phyloP scores from a whole-genome alignment of 1,140 invertebrate species.

The Eumeta japonica region DNA sequence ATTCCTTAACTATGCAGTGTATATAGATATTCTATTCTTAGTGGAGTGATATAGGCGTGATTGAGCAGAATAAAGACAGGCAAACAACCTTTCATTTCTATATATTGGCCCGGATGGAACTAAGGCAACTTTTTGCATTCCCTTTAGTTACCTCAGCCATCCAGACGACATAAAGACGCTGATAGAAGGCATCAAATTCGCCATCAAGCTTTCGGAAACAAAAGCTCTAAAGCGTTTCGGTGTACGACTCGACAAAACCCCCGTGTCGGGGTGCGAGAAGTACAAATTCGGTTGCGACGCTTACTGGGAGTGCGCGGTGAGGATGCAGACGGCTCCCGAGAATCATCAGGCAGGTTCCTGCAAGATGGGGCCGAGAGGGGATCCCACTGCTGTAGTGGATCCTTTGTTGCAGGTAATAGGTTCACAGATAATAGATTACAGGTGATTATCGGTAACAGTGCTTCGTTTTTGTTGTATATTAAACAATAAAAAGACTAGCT shows the following conservation, averaged over 20 bases:
- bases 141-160: slow-evolving; percentile 46
- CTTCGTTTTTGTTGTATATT: too few species aligned
- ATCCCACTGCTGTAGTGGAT: slow-evolving; percentile 71
- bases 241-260: slow-evolving; percentile 69
- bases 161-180: slow-evolving; percentile 69
- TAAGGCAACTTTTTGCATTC: too few species aligned
- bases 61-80: too few species aligned
- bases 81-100: too few species aligned
- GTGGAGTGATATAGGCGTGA: too few species aligned
- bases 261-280: slow-evolving; percentile 70
- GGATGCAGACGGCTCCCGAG: slow-evolving; percentile 74
- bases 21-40: too few species aligned
- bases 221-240: slow-evolving; percentile 69
- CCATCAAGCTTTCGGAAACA: slow-evolving; percentile 66
- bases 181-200: slow-evolving; percentile 75
- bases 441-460: too few species aligned
- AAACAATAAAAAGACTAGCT: too few species aligned
- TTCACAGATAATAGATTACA: too few species aligned
- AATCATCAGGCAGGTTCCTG: slow-evolving; percentile 84
- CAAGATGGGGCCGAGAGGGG: slow-evolving; percentile 72
- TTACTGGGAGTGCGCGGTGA: slow-evolving; percentile 79
- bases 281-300: slow-evolving; percentile 72
- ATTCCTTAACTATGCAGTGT: too few species aligned
- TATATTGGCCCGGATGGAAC: too few species aligned
- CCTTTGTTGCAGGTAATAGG: slow-evolving; percentile 60